Percentiles rank a stretch among this genome's conserved stretches.
Evolutionary conservation across 2,797 vertebrate genomes (phyloP).

Genomic region (Muscicapa striata): DNA sequence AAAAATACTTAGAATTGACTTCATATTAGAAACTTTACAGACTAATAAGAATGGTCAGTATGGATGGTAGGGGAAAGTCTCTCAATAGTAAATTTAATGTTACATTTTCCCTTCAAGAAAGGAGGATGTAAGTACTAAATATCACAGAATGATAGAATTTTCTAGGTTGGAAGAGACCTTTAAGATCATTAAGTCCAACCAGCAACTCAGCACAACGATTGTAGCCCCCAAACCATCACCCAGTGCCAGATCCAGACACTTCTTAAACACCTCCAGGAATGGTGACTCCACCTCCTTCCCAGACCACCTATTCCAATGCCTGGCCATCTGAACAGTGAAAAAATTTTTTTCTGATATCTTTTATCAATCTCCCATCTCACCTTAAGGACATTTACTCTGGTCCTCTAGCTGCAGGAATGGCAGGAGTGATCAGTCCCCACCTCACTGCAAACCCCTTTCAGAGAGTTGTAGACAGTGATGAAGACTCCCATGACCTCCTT

Average conservation of each 20-base stretch:
- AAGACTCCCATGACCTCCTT: accelerated
- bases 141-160: background rate
- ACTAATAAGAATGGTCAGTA: background rate
- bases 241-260: background rate
- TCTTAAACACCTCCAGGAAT: background rate
- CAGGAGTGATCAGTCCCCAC: background rate
- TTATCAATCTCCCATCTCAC: background rate
- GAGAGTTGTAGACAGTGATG: background rate
- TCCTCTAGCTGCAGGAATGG: accelerated
- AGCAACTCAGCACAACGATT: background rate
- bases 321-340: background rate
- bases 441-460: background rate
- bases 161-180: background rate
- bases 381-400: background rate
- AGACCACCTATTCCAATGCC: background rate
- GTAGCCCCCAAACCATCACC: background rate
- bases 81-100: background rate
- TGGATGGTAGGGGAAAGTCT: background rate
- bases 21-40: background rate
- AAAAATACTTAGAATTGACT: background rate
- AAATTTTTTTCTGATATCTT: background rate
- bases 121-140: background rate
- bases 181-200: background rate
- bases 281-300: background rate
- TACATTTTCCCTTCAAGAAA: background rate